Evolutionary conservation across 2,888 invertebrate species (phyloP), one percentile per base, ranked within the genome.

Genomic region (Aspidiotus rigidus): DNA sequence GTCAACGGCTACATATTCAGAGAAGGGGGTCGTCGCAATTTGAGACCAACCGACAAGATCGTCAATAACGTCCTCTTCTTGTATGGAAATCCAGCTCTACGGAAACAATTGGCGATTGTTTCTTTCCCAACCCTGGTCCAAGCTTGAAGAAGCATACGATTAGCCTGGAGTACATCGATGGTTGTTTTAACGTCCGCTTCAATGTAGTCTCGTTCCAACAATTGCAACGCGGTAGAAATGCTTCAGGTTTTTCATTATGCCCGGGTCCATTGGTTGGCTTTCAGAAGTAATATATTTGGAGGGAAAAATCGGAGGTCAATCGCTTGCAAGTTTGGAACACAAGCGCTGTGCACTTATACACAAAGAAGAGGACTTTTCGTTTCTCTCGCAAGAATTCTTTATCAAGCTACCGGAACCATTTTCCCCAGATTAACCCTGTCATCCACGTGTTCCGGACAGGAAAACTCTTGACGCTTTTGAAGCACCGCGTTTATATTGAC

Each of bases 301-400:
- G 49, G 11, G 11, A 11, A 44, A 44, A 44, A 44, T 8, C 11
- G 49, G 49, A 44, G 49, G 8, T 44, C 11, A 11, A 44, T 44
- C 49, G 49, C 49, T 44, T 44, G 49, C 49, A 44, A 44, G 49
- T 44, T 44, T 44, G 49, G 49, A 44, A 44, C 49, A 44, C 11
- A n/a, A n/a, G n/a, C 49, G 49, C 8, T 44, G 49, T 44, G 49
- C 11, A 11, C 49, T 44, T 8, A 44, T 44, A 8, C 49, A 44
- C 49, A 44, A 8, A 44, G 49, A 44, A 44, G 11, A 44, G 49
- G 49, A 44, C 11, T 44, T 44, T 44, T 44, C 49, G 49, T 8
- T 11, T 44, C 49, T 44, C 9, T 44, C 49, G 49, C 8, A 44
- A 44, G 49, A 44, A 44, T 11, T 44, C 11, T 11, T 44, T 44